Conservation (phyloP, 2,888 invertebrate species). For the Macaria liturata region DNA sequence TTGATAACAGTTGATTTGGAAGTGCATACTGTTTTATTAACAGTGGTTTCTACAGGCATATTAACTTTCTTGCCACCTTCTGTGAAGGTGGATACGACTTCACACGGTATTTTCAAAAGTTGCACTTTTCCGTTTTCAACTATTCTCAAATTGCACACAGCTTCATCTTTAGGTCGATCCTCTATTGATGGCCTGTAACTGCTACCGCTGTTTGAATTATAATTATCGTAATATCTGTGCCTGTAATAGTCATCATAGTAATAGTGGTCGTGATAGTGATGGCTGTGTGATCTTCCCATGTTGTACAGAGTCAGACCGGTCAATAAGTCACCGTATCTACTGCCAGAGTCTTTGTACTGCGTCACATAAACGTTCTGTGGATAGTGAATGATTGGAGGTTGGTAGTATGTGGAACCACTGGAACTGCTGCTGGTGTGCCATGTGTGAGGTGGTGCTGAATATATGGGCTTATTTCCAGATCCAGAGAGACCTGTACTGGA, state of each 20-base stretch:
- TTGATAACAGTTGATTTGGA: conserved; percentile 51
- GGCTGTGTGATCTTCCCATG: conserved; percentile 64
- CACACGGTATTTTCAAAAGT: conserved; percentile 68
- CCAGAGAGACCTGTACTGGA: conserved; percentile 17
- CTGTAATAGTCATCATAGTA: conserved; percentile 72
- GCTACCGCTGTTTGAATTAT: conserved; percentile 34
- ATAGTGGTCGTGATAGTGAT: conserved; percentile 58
- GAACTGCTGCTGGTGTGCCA: conserved; percentile 36
- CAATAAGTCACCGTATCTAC: conserved; percentile 66
- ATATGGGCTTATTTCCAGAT: conserved; percentile 16
- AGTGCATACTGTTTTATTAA: conserved; percentile 56
- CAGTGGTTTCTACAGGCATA: conserved; percentile 33
- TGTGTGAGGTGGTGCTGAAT: conserved; percentile 31
- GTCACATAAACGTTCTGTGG: conserved; percentile 69
- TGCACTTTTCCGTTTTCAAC: conserved; percentile 57
- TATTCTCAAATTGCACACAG: conserved; percentile 61
- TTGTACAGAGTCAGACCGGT: conserved; percentile 72
- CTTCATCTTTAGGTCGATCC: conserved; percentile 48
- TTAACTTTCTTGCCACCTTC: conserved; percentile 51
- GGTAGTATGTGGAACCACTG: conserved; percentile 7
- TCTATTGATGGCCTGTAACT: conserved; percentile 30
- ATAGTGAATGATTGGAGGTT: conserved; percentile 50
- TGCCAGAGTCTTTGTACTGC: conserved; percentile 66
- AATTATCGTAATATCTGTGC: conserved; percentile 42
- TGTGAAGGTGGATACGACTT: conserved; percentile 74